Evolutionary conservation across 2,888 invertebrate genomes (phyloP).

Genomic region (Meta bourneti): DNA sequence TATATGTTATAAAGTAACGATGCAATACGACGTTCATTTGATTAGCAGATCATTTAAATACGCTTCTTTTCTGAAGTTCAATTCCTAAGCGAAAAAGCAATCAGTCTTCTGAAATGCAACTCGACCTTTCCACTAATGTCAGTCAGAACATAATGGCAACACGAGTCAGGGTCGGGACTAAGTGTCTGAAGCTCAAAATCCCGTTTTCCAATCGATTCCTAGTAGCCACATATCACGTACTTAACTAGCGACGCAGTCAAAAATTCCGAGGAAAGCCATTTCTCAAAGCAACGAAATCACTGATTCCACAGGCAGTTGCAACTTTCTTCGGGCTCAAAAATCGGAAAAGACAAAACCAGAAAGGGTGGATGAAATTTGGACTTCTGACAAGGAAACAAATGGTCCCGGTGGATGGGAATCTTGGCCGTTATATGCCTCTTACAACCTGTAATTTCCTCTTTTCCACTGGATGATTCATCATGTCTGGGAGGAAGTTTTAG

Average conservation of each 20-base stretch:
- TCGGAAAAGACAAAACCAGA: constrained; percentile 49
- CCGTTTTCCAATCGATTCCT: constrained; percentile 44
- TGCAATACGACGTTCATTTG: too few relatives aligned
- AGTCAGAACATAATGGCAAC: background rate
- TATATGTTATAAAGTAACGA: too few relatives aligned
- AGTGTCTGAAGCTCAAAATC: constrained; percentile 17
- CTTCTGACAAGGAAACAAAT: constrained; percentile 61
- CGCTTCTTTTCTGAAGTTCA: too few relatives aligned
- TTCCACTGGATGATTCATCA: constrained; percentile 55
- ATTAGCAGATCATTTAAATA: too few relatives aligned
- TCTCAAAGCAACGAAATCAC: constrained; percentile 24
- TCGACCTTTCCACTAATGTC: background rate
- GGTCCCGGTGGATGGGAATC: constrained; percentile 20
- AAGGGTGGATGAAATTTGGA: constrained; percentile 54
- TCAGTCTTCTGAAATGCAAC: background rate
- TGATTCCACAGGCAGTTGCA: constrained; percentile 39
- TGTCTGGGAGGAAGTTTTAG: constrained; percentile 17
- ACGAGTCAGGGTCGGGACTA: background rate
- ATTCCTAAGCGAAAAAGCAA: too few relatives aligned
- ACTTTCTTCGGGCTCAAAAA: constrained; percentile 36
- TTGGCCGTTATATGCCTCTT: constrained; percentile 47
- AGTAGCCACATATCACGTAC: constrained; percentile 38
- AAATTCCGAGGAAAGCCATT: constrained; percentile 33
- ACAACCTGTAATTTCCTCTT: constrained; percentile 67
- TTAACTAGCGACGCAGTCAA: constrained; percentile 42